A percentile compares a stretch with the other conserved stretches of the same genome.
Evolutionary conservation across 2,113 vertebrate species (phyloP).

Genomic region (Phoxinus phoxinus): DNA sequence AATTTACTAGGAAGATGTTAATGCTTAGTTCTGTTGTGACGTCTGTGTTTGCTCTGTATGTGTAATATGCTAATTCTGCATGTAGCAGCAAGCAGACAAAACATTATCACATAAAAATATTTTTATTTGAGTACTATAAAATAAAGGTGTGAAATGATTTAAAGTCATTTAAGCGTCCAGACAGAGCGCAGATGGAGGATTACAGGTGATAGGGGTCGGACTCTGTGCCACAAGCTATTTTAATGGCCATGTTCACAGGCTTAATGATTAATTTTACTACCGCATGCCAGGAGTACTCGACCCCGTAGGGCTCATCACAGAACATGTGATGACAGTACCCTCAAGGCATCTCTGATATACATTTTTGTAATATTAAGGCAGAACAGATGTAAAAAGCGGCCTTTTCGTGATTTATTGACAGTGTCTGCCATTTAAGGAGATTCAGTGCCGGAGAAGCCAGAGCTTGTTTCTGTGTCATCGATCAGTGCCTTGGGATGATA

Average conservation of each 20-base stretch:
- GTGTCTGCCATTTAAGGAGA: conserved; percentile 34
- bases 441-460: not conserved
- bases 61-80: conserved; percentile 9
- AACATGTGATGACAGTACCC: conserved; percentile 45
- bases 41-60: not conserved
- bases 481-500: conserved; percentile 1
- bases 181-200: not conserved
- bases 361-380: conserved; percentile 42
- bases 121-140: not conserved
- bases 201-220: conserved; percentile 42
- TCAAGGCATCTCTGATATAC: conserved; percentile 38
- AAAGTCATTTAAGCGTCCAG: not conserved
- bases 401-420: conserved; percentile 40
- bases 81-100: not conserved
- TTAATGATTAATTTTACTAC: conserved; percentile 50
- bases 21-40: not conserved
- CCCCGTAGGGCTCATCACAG: conserved; percentile 30
- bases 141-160: not conserved
- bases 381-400: conserved; percentile 50
- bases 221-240: conserved; percentile 44
- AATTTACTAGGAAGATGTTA: not conserved
- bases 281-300: conserved; percentile 12
- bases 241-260: conserved; percentile 41
- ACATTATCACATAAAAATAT: not conserved
- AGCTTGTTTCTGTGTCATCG: conserved; percentile 7